Conservation (phyloP, 2,113 vertebrate species). For the Burhinus bistriatus region DNA sequence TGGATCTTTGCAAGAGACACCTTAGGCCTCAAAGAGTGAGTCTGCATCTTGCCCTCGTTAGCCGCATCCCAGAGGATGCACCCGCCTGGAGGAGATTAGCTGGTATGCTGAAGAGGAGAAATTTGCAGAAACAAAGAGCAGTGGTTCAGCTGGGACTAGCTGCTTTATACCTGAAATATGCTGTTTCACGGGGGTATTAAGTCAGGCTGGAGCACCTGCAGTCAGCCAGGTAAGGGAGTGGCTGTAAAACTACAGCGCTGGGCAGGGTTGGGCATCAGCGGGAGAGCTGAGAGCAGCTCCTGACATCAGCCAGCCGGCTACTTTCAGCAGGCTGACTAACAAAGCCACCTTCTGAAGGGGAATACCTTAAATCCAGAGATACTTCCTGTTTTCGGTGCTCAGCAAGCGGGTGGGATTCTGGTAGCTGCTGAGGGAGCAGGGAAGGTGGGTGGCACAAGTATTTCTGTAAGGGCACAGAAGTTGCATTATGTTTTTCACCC, state of each 20-base stretch:
- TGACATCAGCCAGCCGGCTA: not conserved
- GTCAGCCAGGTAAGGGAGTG: not conserved
- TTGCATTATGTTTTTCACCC: not conserved
- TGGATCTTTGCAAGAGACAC: not conserved
- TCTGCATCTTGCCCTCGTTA: not conserved
- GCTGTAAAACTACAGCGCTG: not conserved
- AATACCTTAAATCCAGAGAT: not conserved
- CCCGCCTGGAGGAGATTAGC: not conserved
- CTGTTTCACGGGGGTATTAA: not conserved
- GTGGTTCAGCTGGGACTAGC: not conserved
- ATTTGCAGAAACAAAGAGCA: not conserved
- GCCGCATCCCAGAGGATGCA: not conserved
- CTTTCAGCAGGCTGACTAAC: constrained; percentile 17
- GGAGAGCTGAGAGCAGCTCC: not conserved
- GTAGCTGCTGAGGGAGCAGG: not conserved
- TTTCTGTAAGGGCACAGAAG: not conserved
- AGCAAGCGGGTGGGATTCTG: not conserved
- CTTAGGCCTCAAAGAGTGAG: not conserved
- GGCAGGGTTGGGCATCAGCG: not conserved
- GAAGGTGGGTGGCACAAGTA: rapidly evolving
- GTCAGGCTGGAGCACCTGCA: not conserved
- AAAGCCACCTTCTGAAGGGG: not conserved
- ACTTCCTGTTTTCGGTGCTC: not conserved
- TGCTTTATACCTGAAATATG: not conserved
- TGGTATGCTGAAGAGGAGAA: not conserved